Evolutionary conservation across 2,113 vertebrate species (phyloP).

Genomic region (Ochotona curzoniae): DNA sequence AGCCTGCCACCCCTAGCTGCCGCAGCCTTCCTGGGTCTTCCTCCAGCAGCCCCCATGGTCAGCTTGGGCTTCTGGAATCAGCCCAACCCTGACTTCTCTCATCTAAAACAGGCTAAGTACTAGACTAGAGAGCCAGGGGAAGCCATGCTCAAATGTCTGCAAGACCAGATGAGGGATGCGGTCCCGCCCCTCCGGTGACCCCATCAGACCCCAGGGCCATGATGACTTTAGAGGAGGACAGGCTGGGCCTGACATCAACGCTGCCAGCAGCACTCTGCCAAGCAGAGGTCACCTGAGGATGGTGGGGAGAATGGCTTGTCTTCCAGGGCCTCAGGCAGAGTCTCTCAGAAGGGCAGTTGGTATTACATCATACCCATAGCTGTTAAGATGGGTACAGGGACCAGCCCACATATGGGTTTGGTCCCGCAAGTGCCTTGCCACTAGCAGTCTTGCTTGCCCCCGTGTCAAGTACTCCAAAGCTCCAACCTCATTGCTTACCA

Average conservation of each 20-base stretch:
- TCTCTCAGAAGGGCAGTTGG: neutral
- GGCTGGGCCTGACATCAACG: neutral
- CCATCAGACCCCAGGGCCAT: neutral
- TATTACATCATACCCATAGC: neutral
- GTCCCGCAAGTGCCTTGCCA: too few relatives aligned
- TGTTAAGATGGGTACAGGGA: neutral
- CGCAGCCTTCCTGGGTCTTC: neutral
- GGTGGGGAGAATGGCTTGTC: neutral
- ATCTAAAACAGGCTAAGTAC: neutral
- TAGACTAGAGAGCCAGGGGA: neutral
- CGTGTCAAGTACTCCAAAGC: neutral
- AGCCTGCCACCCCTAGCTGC: neutral
- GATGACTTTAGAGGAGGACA: neutral
- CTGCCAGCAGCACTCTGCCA: neutral
- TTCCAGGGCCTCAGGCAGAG: neutral
- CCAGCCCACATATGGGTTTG: neutral
- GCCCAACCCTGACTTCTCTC: neutral
- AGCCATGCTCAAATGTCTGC: neutral
- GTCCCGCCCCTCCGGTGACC: neutral
- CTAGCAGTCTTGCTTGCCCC: neutral
- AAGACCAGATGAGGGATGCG: neutral
- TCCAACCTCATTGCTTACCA: neutral
- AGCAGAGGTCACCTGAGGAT: neutral
- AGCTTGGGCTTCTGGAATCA: neutral
- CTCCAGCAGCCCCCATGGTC: neutral